Evolutionary conservation across 1,140 invertebrate species (phyloP), one percentile per base, ranked within the genome.

Genomic region (Euura saliciscinereae): DNA sequence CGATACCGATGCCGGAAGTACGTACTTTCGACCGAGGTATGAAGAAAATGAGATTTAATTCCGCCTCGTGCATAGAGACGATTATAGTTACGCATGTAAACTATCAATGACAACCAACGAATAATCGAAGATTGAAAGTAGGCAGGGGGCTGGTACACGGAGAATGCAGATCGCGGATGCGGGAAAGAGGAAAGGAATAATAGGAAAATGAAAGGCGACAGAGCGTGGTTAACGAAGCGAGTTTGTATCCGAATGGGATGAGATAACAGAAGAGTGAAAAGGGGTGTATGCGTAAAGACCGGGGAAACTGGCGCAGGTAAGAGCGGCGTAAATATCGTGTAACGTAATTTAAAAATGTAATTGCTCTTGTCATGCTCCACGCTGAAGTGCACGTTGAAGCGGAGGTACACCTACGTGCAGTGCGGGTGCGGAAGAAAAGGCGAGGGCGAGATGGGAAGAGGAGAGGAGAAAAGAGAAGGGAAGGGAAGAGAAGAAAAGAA

Each of bases 291-390:
- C 28, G 28, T 28, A 28, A 28, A 28, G 28, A 10, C 71, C 66
- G 67, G 70, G 71, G 73, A 71, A 28, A 42, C 8, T 59, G 51
- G 77, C 74, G 74, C 80, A 82, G 77, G 80, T 80, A 80, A 84
- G 80, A 83, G 84, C 81, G 84, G 78, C 83, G 84, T 86, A 86
- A 86, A 86, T 85, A 85, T 85, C 82, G 84, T 85, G 84, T 86
- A 86, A 85, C 84, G 84, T 86, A 86, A 86, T 86, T 86, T 86
- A 86, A 86, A 86, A 86, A 85, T 86, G 84, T 86, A 86, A 86
- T 86, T 86, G 84, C 84, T 86, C 84, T 86, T 86, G 85, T 86
- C 84, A 84, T 78, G 78, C 77, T 77, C 77, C 76, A 77, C 74
- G 73, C 74, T 80, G 79, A 79, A 78, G 80, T 77, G 75, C 73